phyloP scores from a whole-genome alignment of 53 echinoderm and acorn worm genomes.

The Holothuria leucospilota region DNA sequence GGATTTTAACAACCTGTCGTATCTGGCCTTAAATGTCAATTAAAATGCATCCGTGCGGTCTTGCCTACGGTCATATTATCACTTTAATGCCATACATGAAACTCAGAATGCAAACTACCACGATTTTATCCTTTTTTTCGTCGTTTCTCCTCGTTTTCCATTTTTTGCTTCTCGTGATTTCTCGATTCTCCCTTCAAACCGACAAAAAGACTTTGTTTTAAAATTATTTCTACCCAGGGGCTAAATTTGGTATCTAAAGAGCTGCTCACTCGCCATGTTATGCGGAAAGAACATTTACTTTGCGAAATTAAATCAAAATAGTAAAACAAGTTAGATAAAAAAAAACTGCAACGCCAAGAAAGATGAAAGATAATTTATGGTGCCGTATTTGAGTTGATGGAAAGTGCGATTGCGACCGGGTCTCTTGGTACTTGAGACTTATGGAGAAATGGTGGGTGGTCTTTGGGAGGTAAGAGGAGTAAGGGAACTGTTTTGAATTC shows the following conservation, averaged over 20 bases:
- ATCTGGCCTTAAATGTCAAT: constrained; percentile 34
- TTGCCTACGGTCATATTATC: constrained; percentile 31
- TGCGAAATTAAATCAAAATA: constrained; percentile 42
- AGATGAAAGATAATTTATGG: constrained; percentile 16
- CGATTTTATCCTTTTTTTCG: background rate
- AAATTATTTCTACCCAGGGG: constrained; percentile 37
- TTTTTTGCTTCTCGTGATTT: constrained; percentile 6
- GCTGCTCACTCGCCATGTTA: constrained; percentile 28
- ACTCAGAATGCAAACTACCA: background rate
- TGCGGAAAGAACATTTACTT: constrained; percentile 30
- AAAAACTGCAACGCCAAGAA: background rate
- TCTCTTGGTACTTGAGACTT: too few relatives aligned
- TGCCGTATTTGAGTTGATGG: too few relatives aligned
- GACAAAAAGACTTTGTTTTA: constrained; percentile 43
- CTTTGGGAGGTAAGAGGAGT: too few relatives aligned
- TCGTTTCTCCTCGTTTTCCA: background rate
- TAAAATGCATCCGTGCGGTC: constrained; percentile 37
- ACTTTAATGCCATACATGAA: constrained; percentile 18
- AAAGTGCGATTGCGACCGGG: too few relatives aligned
- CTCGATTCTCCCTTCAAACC: background rate
- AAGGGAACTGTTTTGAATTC: too few relatives aligned
- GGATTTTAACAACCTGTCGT: constrained; percentile 42
- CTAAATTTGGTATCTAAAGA: constrained; percentile 14
- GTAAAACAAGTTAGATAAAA: too few relatives aligned
- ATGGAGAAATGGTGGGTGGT: too few relatives aligned